phyloP scores from a whole-genome alignment of 2,797 vertebrate genomes.

The Paedocypris micromegethes region DNA sequence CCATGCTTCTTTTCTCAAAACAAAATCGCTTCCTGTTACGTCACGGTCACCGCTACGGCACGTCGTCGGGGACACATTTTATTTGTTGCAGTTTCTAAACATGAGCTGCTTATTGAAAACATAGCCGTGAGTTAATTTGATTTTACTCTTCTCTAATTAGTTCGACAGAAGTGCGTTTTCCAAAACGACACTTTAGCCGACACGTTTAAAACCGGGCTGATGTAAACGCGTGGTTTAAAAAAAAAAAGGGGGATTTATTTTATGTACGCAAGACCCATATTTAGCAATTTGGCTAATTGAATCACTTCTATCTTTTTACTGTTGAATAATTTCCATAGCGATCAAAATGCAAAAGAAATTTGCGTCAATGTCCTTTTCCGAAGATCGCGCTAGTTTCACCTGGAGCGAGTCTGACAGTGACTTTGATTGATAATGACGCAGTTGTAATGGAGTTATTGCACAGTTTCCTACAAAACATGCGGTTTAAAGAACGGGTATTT shows the following conservation, averaged over 20 bases:
- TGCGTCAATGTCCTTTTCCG: no score
- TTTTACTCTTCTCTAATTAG: neutral
- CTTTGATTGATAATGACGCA: neutral
- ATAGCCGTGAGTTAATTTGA: slow-evolving; percentile 19
- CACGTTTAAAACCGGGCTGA: no score
- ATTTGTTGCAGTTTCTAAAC: slow-evolving; percentile 8
- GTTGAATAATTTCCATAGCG: no score
- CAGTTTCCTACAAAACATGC: neutral
- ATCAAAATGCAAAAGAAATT: no score
- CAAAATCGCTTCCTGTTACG: slow-evolving; percentile 55
- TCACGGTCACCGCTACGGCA: slow-evolving; percentile 53
- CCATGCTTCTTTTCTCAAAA: slow-evolving; percentile 57
- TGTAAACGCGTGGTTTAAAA: no score
- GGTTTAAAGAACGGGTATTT: neutral
- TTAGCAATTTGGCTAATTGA: slow-evolving; percentile 27
- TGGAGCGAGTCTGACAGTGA: neutral
- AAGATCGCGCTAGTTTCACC: neutral
- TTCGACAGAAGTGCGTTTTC: neutral
- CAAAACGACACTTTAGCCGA: neutral
- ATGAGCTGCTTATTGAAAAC: slow-evolving; percentile 8
- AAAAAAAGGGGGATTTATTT: neutral
- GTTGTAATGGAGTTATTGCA: neutral
- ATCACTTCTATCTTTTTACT: neutral
- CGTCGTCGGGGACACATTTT: neutral
- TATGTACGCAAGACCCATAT: neutral